Evolutionary conservation across 1,140 invertebrate genomes (phyloP).

Genomic region (Coptotermes formosanus): DNA sequence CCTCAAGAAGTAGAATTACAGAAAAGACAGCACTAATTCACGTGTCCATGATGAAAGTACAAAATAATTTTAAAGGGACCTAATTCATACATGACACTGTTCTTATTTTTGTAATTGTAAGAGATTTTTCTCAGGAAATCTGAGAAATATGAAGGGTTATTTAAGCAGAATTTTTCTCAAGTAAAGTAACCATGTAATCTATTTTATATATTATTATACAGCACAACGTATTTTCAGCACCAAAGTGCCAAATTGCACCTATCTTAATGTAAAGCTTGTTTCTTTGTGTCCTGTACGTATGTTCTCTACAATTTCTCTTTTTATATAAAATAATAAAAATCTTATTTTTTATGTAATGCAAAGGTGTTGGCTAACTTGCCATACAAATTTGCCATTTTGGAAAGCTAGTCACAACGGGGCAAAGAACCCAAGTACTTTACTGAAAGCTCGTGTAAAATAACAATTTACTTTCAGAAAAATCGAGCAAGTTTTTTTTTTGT

Average conservation of each 20-base stretch:
- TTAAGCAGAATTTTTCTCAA: slow-evolving; percentile 1
- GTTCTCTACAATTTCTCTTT: slow-evolving; percentile 22
- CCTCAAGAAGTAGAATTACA: neutral
- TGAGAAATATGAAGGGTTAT: neutral
- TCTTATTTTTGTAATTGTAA: slow-evolving; percentile 24
- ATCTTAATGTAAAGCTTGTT: neutral
- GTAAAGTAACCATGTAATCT: neutral
- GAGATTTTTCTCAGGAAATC: neutral
- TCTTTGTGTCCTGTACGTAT: slow-evolving; percentile 29
- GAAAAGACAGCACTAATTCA: neutral
- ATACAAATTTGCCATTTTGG: slow-evolving; percentile 29
- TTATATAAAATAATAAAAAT: slow-evolving; percentile 26
- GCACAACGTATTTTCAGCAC: neutral
- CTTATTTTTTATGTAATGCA: slow-evolving; percentile 19
- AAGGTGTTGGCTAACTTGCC: neutral
- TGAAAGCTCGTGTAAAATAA: slow-evolving; percentile 21
- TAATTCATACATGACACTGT: neutral
- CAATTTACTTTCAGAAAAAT: slow-evolving; percentile 24
- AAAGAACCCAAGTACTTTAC: slow-evolving; percentile 17
- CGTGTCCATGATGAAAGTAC: neutral
- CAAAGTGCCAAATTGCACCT: slow-evolving; percentile 31
- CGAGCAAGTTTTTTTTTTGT: slow-evolving; percentile 23
- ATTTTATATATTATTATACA: slow-evolving; percentile 3
- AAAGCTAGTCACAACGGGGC: slow-evolving; percentile 33
- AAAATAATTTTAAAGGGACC: slow-evolving; percentile 7